Evolutionary conservation across 1,140 invertebrate species (phyloP).

Genomic region (Oedothorax gibbosus): DNA sequence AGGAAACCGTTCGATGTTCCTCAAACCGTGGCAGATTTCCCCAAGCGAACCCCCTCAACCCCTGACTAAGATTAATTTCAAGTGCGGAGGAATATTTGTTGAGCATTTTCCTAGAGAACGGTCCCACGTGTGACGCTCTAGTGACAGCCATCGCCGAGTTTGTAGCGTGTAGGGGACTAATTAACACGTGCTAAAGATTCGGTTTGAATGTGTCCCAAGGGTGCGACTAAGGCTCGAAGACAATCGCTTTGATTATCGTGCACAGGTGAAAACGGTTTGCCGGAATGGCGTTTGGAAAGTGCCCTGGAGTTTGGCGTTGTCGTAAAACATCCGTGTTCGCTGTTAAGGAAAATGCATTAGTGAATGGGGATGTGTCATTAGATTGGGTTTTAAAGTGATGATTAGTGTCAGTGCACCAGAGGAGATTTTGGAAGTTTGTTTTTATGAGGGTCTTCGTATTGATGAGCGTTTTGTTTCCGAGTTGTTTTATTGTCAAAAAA

Average conservation of each 20-base stretch:
- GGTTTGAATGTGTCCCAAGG: slow-evolving; percentile 8
- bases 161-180: slow-evolving; percentile 44
- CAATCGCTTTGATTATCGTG: slow-evolving; percentile 40
- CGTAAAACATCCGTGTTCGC: background rate
- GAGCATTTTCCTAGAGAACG: slow-evolving; percentile 13
- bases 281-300: background rate
- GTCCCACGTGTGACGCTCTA: slow-evolving; percentile 24
- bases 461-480: too few species aligned
- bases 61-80: slow-evolving; percentile 55
- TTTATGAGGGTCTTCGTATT: background rate
- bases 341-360: background rate
- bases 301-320: slow-evolving; percentile 9
- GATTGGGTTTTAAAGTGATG: background rate
- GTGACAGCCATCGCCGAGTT: slow-evolving; percentile 43
- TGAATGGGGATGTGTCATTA: background rate
- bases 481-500: too few species aligned
- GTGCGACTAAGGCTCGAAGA: slow-evolving; percentile 19
- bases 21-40: slow-evolving; percentile 18
- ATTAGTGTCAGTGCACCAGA: background rate
- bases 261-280: slow-evolving; percentile 15
- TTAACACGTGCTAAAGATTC: slow-evolving; percentile 56
- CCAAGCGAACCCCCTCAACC: slow-evolving; percentile 41
- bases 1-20: slow-evolving; percentile 32
- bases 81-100: slow-evolving; percentile 40
- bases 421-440: background rate